Percentiles rank a stretch among this genome's conserved stretches.
phyloP scores from a whole-genome alignment of 2,113 vertebrate species.

The Nothocercus julius region DNA sequence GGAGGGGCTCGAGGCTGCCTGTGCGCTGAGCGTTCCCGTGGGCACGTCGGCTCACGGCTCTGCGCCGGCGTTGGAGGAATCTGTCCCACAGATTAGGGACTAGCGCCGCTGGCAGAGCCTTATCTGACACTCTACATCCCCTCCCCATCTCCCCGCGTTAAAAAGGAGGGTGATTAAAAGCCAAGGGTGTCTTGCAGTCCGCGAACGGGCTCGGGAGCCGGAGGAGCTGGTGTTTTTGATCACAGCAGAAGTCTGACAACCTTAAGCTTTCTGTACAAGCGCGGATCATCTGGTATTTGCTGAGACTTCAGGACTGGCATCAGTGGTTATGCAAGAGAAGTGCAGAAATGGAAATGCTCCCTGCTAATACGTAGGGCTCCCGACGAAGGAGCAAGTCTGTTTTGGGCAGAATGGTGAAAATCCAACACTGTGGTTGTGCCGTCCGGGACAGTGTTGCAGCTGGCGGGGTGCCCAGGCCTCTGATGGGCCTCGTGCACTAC shows the following conservation, averaged over 20 bases:
- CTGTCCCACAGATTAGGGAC: neutral
- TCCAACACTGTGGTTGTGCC: neutral
- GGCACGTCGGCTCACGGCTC: neutral
- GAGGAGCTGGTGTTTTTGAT: neutral
- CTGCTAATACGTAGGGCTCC: accelerated
- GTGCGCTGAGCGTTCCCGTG: neutral
- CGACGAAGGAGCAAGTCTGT: no score
- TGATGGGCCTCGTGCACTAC: neutral
- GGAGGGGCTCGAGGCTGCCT: neutral
- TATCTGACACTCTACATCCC: neutral
- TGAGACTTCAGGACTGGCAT: neutral
- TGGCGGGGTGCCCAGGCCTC: neutral
- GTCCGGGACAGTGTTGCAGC: neutral
- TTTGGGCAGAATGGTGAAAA: neutral
- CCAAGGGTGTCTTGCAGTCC: neutral
- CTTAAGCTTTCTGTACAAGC: constrained; percentile 1
- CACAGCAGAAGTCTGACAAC: constrained; percentile 47
- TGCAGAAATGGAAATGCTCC: neutral
- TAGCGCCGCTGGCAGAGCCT: neutral
- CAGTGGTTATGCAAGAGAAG: neutral
- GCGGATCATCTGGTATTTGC: neutral
- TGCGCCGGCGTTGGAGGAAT: neutral
- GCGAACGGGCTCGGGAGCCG: neutral
- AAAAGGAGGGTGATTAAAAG: neutral
- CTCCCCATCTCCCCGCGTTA: neutral